Conservation (phyloP, 1,140 invertebrate species). For the Proctacanthus coquilletti region DNA sequence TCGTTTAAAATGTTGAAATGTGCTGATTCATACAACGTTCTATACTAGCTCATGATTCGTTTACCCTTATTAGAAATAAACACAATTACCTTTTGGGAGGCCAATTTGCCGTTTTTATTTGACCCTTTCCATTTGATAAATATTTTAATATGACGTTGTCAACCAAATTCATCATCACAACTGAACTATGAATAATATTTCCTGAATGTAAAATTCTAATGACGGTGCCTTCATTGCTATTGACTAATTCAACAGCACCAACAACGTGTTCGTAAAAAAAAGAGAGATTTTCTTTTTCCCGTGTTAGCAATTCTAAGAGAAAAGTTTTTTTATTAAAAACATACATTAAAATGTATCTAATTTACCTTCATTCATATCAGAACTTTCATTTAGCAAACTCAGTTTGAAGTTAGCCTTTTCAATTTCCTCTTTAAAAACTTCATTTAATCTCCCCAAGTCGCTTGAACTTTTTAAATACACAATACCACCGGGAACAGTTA, state of each 20-base stretch:
- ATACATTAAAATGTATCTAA: no score
- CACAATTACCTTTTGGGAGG: background rate
- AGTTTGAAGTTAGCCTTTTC: no score
- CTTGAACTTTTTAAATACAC: conserved; percentile 18
- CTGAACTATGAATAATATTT: conserved; percentile 26
- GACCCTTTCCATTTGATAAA: no score
- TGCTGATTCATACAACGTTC: no score
- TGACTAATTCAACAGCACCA: conserved; percentile 16
- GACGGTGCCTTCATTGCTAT: conserved; percentile 3
- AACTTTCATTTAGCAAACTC: no score
- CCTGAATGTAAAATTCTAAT: conserved; percentile 16
- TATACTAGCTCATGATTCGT: no score
- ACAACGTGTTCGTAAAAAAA: conserved; percentile 19
- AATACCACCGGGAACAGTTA: conserved; percentile 10
- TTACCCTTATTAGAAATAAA: no score
- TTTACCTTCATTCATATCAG: no score
- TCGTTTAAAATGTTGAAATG: no score
- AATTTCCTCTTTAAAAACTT: conserved; percentile 14
- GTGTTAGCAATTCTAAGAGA: conserved; percentile 10
- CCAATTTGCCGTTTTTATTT: background rate
- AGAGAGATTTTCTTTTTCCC: conserved; percentile 17
- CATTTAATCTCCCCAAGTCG: conserved; percentile 11
- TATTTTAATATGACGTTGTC: conserved; percentile 16
- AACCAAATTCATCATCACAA: conserved; percentile 20
- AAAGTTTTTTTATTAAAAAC: conserved; percentile 1